Percentiles rank a stretch among this genome's conserved stretches.
Evolutionary conservation across 2,113 vertebrate species (phyloP).

Genomic region (Ageneiosus marmoratus): DNA sequence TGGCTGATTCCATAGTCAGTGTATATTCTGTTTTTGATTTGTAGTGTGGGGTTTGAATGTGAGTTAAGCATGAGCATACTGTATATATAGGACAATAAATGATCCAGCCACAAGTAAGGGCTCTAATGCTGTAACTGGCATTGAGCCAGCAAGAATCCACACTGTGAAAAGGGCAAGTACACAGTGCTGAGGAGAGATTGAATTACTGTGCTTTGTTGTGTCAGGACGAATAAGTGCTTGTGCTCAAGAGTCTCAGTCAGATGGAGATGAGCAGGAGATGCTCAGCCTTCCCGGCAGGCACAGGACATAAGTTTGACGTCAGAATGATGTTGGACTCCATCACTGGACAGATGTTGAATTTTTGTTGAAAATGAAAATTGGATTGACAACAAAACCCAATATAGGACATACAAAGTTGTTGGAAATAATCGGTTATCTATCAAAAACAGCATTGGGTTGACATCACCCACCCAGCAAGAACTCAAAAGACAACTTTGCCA

Average conservation of each 20-base stretch:
- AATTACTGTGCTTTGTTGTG: slow-evolving; percentile 36
- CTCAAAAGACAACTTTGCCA: too few relatives aligned
- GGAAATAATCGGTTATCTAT: too few relatives aligned
- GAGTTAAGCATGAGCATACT: slow-evolving; percentile 7
- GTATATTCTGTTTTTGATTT: slow-evolving; percentile 16
- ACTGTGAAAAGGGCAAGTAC: slow-evolving; percentile 29
- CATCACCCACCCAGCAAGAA: too few relatives aligned
- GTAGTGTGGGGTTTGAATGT: slow-evolving; percentile 9
- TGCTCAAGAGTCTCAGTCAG: slow-evolving; percentile 16
- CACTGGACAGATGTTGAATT: too few relatives aligned
- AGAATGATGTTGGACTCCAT: too few relatives aligned
- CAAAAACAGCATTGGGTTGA: too few relatives aligned
- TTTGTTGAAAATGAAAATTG: too few relatives aligned
- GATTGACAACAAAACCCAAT: too few relatives aligned
- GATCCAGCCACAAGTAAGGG: slow-evolving; percentile 13
- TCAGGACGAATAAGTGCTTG: neutral
- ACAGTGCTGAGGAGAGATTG: slow-evolving; percentile 9
- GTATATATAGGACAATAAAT: slow-evolving; percentile 15
- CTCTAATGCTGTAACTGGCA: slow-evolving; percentile 18
- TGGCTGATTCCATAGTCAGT: neutral
- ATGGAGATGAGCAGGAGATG: slow-evolving; percentile 9
- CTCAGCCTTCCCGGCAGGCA: neutral
- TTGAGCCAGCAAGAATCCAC: slow-evolving; percentile 15
- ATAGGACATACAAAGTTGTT: too few relatives aligned
- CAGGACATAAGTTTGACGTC: too few relatives aligned